Percentiles rank a stretch among this genome's conserved stretches.
Conservation (phyloP, 2,888 invertebrate genomes). For the Gortyna flavago region DNA sequence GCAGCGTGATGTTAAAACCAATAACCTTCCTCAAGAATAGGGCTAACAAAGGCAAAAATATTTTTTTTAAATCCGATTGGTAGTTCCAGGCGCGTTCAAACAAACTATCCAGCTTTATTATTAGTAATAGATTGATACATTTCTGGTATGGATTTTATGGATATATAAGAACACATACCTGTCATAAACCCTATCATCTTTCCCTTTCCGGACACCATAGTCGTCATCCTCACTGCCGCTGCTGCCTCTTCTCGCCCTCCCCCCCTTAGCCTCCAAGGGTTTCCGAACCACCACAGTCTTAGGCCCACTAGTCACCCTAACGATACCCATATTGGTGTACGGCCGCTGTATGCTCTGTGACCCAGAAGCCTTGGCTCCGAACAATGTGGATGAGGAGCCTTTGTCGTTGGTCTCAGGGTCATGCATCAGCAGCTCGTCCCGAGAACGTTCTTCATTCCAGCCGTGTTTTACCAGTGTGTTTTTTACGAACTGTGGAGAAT, state of each 20-base stretch:
- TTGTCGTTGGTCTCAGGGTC: constrained; percentile 86
- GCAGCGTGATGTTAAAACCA: no score
- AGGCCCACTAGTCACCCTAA: constrained; percentile 76
- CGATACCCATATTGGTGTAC: constrained; percentile 72
- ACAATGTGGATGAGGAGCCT: constrained; percentile 66
- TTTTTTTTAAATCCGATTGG: no score
- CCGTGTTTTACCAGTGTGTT: constrained; percentile 88
- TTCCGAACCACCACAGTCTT: constrained; percentile 71
- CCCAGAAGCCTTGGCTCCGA: constrained; percentile 75
- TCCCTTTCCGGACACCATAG: constrained; percentile 90
- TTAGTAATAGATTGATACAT: no score
- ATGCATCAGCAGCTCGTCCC: constrained; percentile 87
- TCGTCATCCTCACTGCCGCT: constrained; percentile 91
- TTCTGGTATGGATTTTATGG: no score
- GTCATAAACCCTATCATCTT: constrained; percentile 91
- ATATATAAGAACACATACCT: constrained; percentile 82
- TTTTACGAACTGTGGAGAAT: constrained; percentile 86
- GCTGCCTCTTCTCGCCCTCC: constrained; percentile 85
- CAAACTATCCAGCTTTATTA: no score
- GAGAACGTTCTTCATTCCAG: constrained; percentile 90
- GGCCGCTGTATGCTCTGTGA: constrained; percentile 60
- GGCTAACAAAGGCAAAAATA: no score
- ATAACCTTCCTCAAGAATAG: no score
- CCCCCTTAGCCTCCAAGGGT: constrained; percentile 78
- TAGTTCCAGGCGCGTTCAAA: no score